Percentiles rank a stretch among this genome's conserved stretches.
phyloP scores from a whole-genome alignment of 2,888 invertebrate genomes.

The Plebejus anna region DNA sequence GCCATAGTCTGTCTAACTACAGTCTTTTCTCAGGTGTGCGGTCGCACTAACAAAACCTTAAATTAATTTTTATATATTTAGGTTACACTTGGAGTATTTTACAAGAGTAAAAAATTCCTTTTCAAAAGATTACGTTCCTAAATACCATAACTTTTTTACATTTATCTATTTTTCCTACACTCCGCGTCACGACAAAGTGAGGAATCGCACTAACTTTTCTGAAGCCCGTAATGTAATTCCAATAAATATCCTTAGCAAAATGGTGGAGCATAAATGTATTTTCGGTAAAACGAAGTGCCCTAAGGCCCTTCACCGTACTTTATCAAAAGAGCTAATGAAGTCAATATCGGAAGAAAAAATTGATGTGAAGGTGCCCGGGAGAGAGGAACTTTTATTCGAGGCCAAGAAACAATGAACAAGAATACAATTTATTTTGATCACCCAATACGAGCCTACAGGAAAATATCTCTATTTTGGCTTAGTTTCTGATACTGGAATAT shows the following conservation, averaged over 20 bases:
- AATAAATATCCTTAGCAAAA: slow-evolving; percentile 29
- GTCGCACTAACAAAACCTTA: too few species aligned
- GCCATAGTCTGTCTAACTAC: too few species aligned
- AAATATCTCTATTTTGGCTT: neutral
- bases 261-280: slow-evolving; percentile 31
- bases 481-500: neutral
- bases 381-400: slow-evolving; percentile 31
- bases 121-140: too few species aligned
- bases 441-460: neutral
- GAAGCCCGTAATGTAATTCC: slow-evolving; percentile 26
- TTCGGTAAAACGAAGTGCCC: slow-evolving; percentile 30
- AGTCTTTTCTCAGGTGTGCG: too few species aligned
- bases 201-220: slow-evolving; percentile 16
- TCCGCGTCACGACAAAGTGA: neutral
- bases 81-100: neutral
- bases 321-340: slow-evolving; percentile 37
- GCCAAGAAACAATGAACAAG: slow-evolving; percentile 24
- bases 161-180: neutral
- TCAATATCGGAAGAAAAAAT: slow-evolving; percentile 34
- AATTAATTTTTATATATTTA: neutral
- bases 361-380: slow-evolving; percentile 31
- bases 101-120: too few species aligned
- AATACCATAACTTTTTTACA: too few species aligned
- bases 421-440: slow-evolving; percentile 30
- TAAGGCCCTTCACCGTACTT: slow-evolving; percentile 31